Conservation (phyloP, 2,888 invertebrate genomes). For the Folsomia candida region DNA sequence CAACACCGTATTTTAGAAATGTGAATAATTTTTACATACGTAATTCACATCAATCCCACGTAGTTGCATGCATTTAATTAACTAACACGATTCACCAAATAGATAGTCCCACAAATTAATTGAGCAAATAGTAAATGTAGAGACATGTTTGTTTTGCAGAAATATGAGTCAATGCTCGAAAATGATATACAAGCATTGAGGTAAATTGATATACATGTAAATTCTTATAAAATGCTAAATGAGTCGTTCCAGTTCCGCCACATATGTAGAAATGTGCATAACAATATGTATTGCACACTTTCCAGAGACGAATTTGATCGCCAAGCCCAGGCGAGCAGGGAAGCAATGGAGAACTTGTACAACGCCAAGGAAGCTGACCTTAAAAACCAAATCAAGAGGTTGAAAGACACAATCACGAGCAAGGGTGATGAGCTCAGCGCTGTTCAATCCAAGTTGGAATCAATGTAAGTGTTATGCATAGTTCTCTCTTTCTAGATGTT, state of each 20-base stretch:
- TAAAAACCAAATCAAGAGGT: slow-evolving; percentile 39
- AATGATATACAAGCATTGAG: slow-evolving; percentile 7
- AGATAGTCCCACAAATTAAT: no score
- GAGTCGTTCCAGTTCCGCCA: no score
- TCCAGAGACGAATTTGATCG: slow-evolving; percentile 43
- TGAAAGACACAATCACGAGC: slow-evolving; percentile 34
- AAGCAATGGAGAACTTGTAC: slow-evolving; percentile 41
- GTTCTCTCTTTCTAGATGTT: no score
- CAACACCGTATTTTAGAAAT: no score
- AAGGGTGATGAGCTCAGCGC: slow-evolving; percentile 32
- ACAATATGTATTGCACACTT: slow-evolving; percentile 39
- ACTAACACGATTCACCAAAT: no score
- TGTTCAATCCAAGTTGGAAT: slow-evolving; percentile 37
- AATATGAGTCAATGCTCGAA: slow-evolving; percentile 14
- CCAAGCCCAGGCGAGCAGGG: slow-evolving; percentile 37
- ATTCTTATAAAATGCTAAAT: no score
- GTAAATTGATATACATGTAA: no score
- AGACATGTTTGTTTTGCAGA: slow-evolving; percentile 15
- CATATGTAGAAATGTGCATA: slow-evolving; percentile 41
- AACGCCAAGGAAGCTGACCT: slow-evolving; percentile 37
- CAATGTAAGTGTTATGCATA: no score
- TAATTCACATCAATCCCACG: no score
- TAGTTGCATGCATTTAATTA: no score
- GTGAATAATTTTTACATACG: no score
- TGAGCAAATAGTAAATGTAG: no score